These are phyloP conservation scores for Zaprionus obscuricornis DNA, from an alignment of 2,888 invertebrate species.

Conservation along the genomic window DNA sequence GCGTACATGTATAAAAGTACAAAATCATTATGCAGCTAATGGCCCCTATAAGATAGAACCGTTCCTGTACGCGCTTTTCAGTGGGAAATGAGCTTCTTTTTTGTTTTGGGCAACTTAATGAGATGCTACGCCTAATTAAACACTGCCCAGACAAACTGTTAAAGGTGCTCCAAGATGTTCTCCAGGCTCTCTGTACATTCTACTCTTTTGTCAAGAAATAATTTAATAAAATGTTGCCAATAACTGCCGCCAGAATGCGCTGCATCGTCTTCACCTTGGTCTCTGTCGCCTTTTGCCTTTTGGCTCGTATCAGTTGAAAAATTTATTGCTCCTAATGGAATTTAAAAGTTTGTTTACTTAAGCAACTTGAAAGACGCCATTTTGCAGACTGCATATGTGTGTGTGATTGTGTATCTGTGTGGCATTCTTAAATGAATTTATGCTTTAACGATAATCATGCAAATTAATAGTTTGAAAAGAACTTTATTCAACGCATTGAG, in stretches of 20 bases:
- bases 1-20: too few relatives aligned
- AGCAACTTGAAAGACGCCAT: slow-evolving; percentile 32
- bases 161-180: slow-evolving; percentile 32
- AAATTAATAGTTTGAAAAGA: slow-evolving; percentile 74
- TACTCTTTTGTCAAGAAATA: not conserved
- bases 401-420: slow-evolving; percentile 20
- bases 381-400: slow-evolving; percentile 13
- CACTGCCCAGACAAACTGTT: slow-evolving; percentile 31
- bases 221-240: too few relatives aligned
- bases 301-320: slow-evolving; percentile 76
- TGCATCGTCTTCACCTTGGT: slow-evolving; percentile 17
- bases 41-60: too few relatives aligned
- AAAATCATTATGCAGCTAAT: too few relatives aligned
- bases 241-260: slow-evolving; percentile 46
- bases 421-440: slow-evolving; percentile 69
- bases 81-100: slow-evolving; percentile 9
- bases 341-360: slow-evolving; percentile 80
- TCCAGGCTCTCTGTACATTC: too few relatives aligned
- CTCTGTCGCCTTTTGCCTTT: slow-evolving; percentile 23
- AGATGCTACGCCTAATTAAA: slow-evolving; percentile 55
- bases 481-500: slow-evolving; percentile 31
- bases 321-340: slow-evolving; percentile 82
- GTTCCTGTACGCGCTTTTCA: too few relatives aligned
- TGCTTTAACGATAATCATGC: slow-evolving; percentile 79
- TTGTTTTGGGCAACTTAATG: slow-evolving; percentile 36